A percentile compares a stretch with the other conserved stretches of the same genome.
These are phyloP conservation scores for Chrysotoxum bicinctum DNA, from an alignment of 2,888 invertebrate species.

Conservation along the genomic window DNA sequence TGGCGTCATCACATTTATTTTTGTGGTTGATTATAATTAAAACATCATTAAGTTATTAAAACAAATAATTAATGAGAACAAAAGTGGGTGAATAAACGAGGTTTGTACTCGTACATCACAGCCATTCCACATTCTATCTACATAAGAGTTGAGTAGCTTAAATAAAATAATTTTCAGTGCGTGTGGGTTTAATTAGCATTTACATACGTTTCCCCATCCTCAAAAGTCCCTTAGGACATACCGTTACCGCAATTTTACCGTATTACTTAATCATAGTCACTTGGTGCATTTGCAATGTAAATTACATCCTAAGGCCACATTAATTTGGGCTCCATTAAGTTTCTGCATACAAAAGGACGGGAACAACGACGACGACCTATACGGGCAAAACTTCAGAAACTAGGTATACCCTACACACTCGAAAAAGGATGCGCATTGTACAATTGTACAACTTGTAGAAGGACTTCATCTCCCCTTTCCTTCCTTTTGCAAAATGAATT, in stretches of 20 bases:
- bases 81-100: conserved; percentile 47
- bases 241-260: neutral
- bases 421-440: conserved; percentile 35
- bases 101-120: neutral
- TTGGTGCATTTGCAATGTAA: conserved; percentile 63
- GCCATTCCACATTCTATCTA: neutral
- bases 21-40: conserved; percentile 65
- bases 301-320: conserved; percentile 55
- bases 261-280: conserved; percentile 57
- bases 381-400: conserved; percentile 4
- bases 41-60: conserved; percentile 66
- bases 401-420: neutral
- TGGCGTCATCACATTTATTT: conserved; percentile 40
- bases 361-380: neutral
- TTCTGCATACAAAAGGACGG: neutral
- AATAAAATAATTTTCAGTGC: neutral
- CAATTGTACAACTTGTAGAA: conserved; percentile 2
- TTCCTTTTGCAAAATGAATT: conserved; percentile 31
- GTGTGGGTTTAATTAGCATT: conserved; percentile 44
- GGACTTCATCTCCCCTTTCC: conserved; percentile 14
- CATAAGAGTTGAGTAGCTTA: neutral
- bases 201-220: conserved; percentile 1
- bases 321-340: conserved; percentile 38
- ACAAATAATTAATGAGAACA: conserved; percentile 58
- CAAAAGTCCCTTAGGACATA: neutral